These are phyloP conservation scores for Heliconius hewitsoni DNA, from an alignment of 1,140 invertebrate genomes.

Conservation along the genomic window DNA sequence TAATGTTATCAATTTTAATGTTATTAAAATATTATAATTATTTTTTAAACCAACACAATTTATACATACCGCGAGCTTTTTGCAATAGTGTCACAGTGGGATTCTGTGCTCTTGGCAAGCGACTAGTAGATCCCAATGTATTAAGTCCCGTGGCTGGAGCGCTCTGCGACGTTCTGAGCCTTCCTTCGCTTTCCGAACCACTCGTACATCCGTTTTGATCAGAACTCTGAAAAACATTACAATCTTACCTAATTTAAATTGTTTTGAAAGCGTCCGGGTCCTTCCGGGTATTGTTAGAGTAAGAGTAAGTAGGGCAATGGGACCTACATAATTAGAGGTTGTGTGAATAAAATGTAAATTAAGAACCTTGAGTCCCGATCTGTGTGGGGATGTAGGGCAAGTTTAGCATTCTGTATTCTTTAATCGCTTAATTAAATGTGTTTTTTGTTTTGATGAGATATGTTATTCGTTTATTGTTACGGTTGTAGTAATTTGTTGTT, in stretches of 20 bases:
- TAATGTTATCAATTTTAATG: too few species aligned
- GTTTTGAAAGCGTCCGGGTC: not conserved
- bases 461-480: too few species aligned
- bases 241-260: conserved; percentile 1
- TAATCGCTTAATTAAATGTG: not conserved
- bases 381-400: not conserved
- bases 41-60: not conserved
- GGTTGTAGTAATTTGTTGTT: too few species aligned
- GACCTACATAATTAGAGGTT: not conserved
- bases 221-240: conserved; percentile 49
- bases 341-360: not conserved
- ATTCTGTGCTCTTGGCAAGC: conserved; percentile 90
- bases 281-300: not conserved
- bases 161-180: conserved; percentile 85
- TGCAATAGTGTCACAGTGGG: conserved; percentile 93
- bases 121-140: conserved; percentile 74
- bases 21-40: too few species aligned
- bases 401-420: not conserved
- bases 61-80: conserved; percentile 89
- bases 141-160: conserved; percentile 84
- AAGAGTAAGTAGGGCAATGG: not conserved
- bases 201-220: conserved; percentile 74
- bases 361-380: not conserved
- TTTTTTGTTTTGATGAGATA: not conserved
- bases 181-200: conserved; percentile 73